Evolutionary conservation across 2,113 vertebrate species (phyloP).

Genomic region (Heloderma charlesbogerti): DNA sequence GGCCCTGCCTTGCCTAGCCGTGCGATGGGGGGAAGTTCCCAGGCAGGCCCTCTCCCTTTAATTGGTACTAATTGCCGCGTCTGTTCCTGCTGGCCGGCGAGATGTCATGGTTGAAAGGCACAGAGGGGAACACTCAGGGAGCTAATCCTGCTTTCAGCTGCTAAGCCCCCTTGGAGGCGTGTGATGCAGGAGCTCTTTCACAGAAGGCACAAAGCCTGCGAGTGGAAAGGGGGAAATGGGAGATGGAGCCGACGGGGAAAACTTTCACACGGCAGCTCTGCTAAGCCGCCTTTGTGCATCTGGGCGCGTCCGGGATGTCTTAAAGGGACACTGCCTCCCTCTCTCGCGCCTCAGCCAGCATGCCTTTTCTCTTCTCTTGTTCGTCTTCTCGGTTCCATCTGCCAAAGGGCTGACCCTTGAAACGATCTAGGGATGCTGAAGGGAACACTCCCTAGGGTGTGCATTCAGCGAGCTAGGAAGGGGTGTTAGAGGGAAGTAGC

Average conservation of each 20-base stretch:
- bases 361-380: conserved; percentile 18
- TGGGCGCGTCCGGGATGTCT: background rate
- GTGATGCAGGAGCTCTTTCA: conserved; percentile 69
- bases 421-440: background rate
- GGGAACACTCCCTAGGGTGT: background rate
- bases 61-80: conserved; percentile 79
- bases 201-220: conserved; percentile 65
- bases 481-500: background rate
- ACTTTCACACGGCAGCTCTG: conserved; percentile 70
- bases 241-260: conserved; percentile 59
- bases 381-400: conserved; percentile 58
- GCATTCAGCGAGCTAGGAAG: background rate
- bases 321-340: background rate
- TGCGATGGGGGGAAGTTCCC: conserved; percentile 59
- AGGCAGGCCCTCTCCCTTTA: conserved; percentile 73
- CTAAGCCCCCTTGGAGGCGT: conserved; percentile 64
- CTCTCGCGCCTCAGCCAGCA: background rate
- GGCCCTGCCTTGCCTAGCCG: background rate
- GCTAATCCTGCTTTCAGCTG: conserved; percentile 72
- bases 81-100: conserved; percentile 74
- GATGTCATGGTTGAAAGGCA: conserved; percentile 74
- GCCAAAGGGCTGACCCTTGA: background rate
- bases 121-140: conserved; percentile 64
- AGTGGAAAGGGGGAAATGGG: conserved; percentile 61
- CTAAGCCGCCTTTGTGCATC: conserved; percentile 62